Percentiles rank a stretch among this genome's conserved stretches.
phyloP scores from a whole-genome alignment of 1,140 invertebrate species.

The Platorchestia sp. region DNA sequence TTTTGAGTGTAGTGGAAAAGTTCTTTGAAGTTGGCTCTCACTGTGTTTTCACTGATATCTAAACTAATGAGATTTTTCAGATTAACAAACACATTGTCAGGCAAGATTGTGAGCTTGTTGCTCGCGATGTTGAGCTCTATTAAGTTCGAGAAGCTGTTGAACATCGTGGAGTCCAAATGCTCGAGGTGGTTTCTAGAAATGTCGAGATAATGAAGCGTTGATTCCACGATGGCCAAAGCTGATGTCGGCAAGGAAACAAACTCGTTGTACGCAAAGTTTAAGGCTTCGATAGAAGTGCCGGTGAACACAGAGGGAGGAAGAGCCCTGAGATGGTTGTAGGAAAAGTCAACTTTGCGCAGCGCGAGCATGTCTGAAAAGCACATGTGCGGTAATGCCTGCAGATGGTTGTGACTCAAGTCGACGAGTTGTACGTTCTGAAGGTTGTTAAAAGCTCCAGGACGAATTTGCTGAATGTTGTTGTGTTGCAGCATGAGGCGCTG shows the following conservation, averaged over 20 bases:
- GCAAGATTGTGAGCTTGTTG: constrained; percentile 86
- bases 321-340: constrained; percentile 82
- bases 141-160: constrained; percentile 84
- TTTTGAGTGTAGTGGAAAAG: constrained; percentile 89
- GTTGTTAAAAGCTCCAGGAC: constrained; percentile 78
- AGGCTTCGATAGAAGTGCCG: constrained; percentile 82
- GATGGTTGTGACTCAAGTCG: constrained; percentile 83
- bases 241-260: constrained; percentile 77
- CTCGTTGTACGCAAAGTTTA: constrained; percentile 85
- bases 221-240: constrained; percentile 66
- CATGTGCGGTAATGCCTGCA: constrained; percentile 83
- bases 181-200: constrained; percentile 77
- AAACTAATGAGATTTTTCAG: constrained; percentile 80
- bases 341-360: constrained; percentile 82
- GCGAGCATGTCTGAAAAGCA: constrained; percentile 85
- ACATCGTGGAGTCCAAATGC: constrained; percentile 89
- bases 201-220: constrained; percentile 68
- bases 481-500: constrained; percentile 82
- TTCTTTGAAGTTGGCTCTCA: constrained; percentile 89
- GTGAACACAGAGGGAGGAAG: constrained; percentile 84
- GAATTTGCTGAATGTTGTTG: constrained; percentile 81
- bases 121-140: constrained; percentile 83
- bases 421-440: constrained; percentile 81
- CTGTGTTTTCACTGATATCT: constrained; percentile 84
- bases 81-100: constrained; percentile 90